Conservation (phyloP, 2,888 invertebrate species). For the Sarcophaga subvicina region DNA sequence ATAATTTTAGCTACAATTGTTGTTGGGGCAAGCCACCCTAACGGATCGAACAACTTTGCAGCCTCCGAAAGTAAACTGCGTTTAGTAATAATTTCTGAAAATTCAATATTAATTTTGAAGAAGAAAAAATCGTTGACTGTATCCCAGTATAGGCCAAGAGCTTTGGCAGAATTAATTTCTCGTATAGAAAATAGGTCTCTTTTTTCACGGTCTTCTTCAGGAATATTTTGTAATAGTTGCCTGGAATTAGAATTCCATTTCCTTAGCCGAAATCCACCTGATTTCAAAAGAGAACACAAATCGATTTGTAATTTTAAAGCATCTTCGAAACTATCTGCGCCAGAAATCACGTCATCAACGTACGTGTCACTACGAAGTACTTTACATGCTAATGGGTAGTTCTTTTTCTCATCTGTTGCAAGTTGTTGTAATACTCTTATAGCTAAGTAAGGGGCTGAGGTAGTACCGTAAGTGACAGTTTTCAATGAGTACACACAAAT, state of each 20-base stretch:
- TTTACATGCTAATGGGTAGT: slow-evolving; percentile 6
- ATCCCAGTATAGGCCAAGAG: background rate
- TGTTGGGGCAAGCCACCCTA: slow-evolving; percentile 11
- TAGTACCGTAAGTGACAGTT: no score
- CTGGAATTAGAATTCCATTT: slow-evolving; percentile 2
- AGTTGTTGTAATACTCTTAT: slow-evolving; percentile 45
- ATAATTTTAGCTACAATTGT: slow-evolving; percentile 36
- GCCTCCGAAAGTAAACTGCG: slow-evolving; percentile 56
- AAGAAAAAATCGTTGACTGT: background rate
- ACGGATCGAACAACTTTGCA: slow-evolving; percentile 61
- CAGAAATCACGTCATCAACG: slow-evolving; percentile 7
- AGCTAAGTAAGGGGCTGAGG: background rate
- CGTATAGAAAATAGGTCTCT: background rate
- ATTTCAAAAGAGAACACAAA: background rate
- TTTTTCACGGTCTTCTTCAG: background rate
- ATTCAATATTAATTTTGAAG: slow-evolving; percentile 26
- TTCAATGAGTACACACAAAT: no score
- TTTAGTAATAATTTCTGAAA: slow-evolving; percentile 34
- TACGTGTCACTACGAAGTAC: slow-evolving; percentile 10
- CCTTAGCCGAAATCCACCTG: background rate
- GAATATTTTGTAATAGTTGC: background rate
- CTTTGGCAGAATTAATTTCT: slow-evolving; percentile 1
- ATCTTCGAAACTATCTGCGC: background rate
- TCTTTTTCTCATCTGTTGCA: slow-evolving; percentile 9
- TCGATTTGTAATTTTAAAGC: background rate